Evolutionary conservation across 2,113 vertebrate species (phyloP), one percentile per base, ranked within the genome.

Genomic region (Clarias macrocephalus): DNA sequence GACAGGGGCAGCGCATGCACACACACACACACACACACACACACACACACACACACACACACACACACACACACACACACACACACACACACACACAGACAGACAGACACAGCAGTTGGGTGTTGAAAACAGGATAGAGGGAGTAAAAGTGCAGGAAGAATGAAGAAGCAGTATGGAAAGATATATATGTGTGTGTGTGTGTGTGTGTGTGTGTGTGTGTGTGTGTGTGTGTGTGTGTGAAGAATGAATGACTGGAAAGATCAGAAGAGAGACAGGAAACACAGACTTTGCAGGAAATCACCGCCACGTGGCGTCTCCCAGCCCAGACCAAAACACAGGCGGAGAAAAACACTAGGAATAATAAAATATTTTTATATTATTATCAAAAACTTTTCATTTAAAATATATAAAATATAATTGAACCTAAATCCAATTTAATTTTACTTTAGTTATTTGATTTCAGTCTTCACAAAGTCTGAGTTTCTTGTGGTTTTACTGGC

Each of bases 161-260:
- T 81, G 85, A 70, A 52, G 59, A 52, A 54, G 19, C 42, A 37
- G 77, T 56, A 21, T 85, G 84, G 84, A 79, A 33, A 28, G 73
- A 12, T 54, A n/a, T 15, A n/a, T 52, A 19, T 79, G 52, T 79
- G 76, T 59, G n/a, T 80, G 52, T 59, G 52, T 54, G 23, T 21
- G 42, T 15, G 57, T 54, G 37, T n/a, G n/a, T n/a, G n/a, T 75
- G 60, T 54, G 42, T 83, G 63, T 83, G 81, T 83, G 25, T 83
- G 59, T 65, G 57, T 59, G n/a, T n/a, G n/a, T 21, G 65, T 85
- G 68, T 79, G 84, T 86, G 85, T 85, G 33, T 88, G 75, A 86
- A 7, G 15, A 89, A 92, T 86, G 81, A 56, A 77, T 77, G 25
- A 19, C n/a, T 79, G 76, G 54, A 80, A 80, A 59, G 21, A n/a